phyloP scores from a whole-genome alignment of 2,888 invertebrate species.

The Julus scanicus region DNA sequence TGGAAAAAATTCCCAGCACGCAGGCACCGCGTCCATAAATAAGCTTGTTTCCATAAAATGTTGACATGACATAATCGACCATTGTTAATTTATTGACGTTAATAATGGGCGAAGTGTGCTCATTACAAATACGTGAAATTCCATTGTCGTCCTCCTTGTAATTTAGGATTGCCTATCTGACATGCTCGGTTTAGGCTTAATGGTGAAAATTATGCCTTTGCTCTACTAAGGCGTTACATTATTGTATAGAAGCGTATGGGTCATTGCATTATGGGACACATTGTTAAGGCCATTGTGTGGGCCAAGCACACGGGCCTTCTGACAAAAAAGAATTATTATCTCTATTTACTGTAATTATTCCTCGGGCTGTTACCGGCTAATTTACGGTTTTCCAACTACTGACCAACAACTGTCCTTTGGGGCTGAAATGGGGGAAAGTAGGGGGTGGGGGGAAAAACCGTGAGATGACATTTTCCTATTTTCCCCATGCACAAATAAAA shows the following conservation, averaged over 20 bases:
- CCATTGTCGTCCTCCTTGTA: constrained; percentile 43
- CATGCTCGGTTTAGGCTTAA: constrained; percentile 43
- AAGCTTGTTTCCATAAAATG: constrained; percentile 32
- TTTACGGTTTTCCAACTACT: constrained; percentile 52
- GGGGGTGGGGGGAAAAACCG: constrained; percentile 13
- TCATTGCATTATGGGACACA: constrained; percentile 43
- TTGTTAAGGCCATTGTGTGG: constrained; percentile 28
- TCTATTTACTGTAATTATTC: constrained; percentile 54
- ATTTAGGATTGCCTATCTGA: constrained; percentile 32
- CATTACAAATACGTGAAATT: constrained; percentile 45
- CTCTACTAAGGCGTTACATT: not conserved
- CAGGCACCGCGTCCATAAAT: constrained; percentile 28
- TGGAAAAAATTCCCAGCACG: constrained; percentile 44
- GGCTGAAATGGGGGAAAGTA: constrained; percentile 17
- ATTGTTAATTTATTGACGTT: constrained; percentile 47
- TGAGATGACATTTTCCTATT: constrained; percentile 41
- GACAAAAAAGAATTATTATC: constrained; percentile 50
- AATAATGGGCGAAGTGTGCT: constrained; percentile 47
- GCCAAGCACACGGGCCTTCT: not conserved
- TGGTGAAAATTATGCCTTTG: constrained; percentile 29
- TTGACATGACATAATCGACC: constrained; percentile 45
- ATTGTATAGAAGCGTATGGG: not conserved
- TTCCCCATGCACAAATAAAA: constrained; percentile 49
- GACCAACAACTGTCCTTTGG: constrained; percentile 38
- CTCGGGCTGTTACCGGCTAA: constrained; percentile 55